Evolutionary conservation across 2,113 vertebrate genomes (phyloP).

Genomic region (Talpa occidentalis): DNA sequence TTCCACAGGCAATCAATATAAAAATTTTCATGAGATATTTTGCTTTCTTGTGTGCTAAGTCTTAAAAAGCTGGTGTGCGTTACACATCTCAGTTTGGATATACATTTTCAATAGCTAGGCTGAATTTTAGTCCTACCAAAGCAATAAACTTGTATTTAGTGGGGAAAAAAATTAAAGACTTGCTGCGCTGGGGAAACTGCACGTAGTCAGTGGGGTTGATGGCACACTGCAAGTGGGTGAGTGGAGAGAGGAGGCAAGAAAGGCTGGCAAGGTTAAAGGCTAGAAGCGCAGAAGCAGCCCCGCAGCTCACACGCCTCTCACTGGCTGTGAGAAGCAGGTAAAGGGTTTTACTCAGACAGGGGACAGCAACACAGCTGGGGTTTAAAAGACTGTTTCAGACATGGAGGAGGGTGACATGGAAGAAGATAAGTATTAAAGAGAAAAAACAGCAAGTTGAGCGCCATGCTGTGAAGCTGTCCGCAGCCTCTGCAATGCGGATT

Average conservation of each 20-base stretch:
- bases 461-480: too few species aligned
- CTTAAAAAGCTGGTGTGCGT: not conserved
- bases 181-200: rapidly evolving
- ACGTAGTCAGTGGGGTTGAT: rapidly evolving
- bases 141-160: not conserved
- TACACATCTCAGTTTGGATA: not conserved
- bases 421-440: not conserved
- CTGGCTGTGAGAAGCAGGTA: not conserved
- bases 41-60: not conserved
- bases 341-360: not conserved
- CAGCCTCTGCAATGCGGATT: too few species aligned
- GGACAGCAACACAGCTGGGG: not conserved
- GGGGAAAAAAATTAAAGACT: not conserved
- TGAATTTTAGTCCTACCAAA: not conserved
- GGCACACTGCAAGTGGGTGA: rapidly evolving
- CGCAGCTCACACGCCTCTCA: too few species aligned
- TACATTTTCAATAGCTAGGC: not conserved
- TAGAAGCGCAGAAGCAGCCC: not conserved
- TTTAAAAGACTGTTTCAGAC: not conserved
- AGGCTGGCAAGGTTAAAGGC: not conserved
- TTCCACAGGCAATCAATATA: not conserved
- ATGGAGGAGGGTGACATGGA: not conserved
- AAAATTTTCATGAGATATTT: not conserved
- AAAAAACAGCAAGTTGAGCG: not conserved
- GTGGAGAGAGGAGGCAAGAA: not conserved